Conservation (phyloP, 2,113 vertebrate genomes). For the Cephalopholis sonnerati region DNA sequence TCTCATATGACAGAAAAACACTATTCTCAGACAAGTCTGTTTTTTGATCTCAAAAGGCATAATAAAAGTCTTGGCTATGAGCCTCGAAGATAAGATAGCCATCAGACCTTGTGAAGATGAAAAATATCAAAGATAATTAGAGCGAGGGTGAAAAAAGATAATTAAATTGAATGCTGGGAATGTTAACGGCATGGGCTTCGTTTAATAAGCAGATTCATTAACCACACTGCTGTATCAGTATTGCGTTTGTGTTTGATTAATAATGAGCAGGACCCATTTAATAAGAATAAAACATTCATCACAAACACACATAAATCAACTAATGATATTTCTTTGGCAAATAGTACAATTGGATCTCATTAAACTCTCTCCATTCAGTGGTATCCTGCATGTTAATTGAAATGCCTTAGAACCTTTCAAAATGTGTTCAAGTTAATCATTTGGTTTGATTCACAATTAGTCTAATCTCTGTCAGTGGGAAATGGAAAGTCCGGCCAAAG, state of each 20-base stretch:
- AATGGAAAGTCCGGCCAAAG: constrained; percentile 76
- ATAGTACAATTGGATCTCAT: constrained; percentile 77
- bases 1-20: constrained; percentile 70
- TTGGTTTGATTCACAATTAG: constrained; percentile 81
- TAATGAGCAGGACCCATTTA: constrained; percentile 73
- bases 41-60: constrained; percentile 72
- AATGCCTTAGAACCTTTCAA: constrained; percentile 76
- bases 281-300: constrained; percentile 80
- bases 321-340: constrained; percentile 77
- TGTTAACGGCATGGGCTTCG: constrained; percentile 65
- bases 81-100: constrained; percentile 73
- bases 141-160: constrained; percentile 70
- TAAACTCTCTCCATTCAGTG: constrained; percentile 72
- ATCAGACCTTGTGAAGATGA: constrained; percentile 76
- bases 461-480: constrained; percentile 76
- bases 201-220: constrained; percentile 80
- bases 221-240: constrained; percentile 69
- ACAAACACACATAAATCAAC: constrained; percentile 77
- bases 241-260: constrained; percentile 78
- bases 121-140: constrained; percentile 80
- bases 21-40: constrained; percentile 59
- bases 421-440: constrained; percentile 80
- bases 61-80: constrained; percentile 68
- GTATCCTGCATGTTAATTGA: constrained; percentile 78
- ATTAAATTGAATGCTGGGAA: constrained; percentile 75